Conservation (phyloP, 1,140 invertebrate species). For the Apis mellifera region Amel_HAv3.1 CM009940.2:6688001-6688500, state of each 20-base stretch:
- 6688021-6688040: not conserved
- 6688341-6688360: too few species aligned
- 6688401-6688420: too few species aligned
- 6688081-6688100: too few species aligned
- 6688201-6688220: slow-evolving; percentile 3
- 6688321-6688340: too few species aligned
- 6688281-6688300: not conserved
- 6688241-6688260: not conserved
- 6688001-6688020: slow-evolving; percentile 20
- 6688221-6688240: slow-evolving; percentile 10
- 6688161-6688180: not conserved
- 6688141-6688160: not conserved
- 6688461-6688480: too few species aligned
- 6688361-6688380: too few species aligned
- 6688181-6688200: slow-evolving; percentile 15
- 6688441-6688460: too few species aligned
- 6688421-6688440: too few species aligned
- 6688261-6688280: not conserved
- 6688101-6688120: not conserved
- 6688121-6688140: not conserved
- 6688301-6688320: too few species aligned
- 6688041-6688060: slow-evolving; percentile 17
- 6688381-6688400: too few species aligned
- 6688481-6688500: too few species aligned
- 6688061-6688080: not conserved